phyloP scores from a whole-genome alignment of 1,140 invertebrate genomes.

The Diachasmimorpha longicaudata region DNA sequence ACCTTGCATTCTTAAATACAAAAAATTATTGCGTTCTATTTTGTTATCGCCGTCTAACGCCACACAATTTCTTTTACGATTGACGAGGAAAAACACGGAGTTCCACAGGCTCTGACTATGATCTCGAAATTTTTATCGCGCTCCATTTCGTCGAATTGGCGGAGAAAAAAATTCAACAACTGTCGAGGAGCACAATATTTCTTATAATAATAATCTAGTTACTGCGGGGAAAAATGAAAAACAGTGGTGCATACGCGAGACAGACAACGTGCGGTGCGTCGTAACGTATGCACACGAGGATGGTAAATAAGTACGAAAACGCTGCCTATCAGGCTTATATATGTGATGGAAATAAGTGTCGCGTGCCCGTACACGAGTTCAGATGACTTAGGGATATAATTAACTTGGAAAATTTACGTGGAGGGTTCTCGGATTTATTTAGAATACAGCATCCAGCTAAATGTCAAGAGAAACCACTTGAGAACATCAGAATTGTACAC shows the following conservation, averaged over 20 bases:
- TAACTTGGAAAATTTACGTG: neutral
- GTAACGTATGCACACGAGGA: neutral
- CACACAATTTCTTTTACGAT: neutral
- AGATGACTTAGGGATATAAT: slow-evolving; percentile 1
- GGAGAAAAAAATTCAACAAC: neutral
- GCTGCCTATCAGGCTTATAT: neutral
- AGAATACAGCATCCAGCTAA: neutral
- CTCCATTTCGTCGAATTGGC: neutral
- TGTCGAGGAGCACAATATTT: neutral
- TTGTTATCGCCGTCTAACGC: neutral
- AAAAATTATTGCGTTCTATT: neutral
- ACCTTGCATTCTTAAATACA: no score
- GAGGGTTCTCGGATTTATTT: neutral
- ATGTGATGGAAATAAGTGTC: neutral
- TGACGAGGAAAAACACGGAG: neutral
- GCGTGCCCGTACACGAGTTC: neutral
- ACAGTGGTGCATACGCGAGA: neutral
- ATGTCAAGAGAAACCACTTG: neutral
- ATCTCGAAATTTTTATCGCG: neutral
- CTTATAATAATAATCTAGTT: neutral
- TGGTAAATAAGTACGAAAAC: neutral
- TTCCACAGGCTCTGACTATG: neutral
- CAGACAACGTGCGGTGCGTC: neutral
- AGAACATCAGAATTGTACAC: no score
- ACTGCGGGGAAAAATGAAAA: neutral